Conservation (phyloP, 2,113 vertebrate species). For the Gopherus flavomarginatus region DNA sequence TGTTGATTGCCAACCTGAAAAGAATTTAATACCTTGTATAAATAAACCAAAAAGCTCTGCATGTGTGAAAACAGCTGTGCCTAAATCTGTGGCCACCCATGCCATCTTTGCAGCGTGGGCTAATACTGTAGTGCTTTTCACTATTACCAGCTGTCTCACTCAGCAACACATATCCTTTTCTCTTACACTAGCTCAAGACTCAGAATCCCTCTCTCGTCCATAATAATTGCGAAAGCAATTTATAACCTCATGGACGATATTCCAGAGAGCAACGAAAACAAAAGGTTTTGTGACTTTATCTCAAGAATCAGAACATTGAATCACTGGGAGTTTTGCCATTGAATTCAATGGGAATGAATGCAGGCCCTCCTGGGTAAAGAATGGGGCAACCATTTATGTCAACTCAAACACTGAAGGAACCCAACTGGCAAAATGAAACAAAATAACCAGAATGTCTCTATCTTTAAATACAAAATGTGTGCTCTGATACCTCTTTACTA, state of each 20-base stretch:
- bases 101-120: not conserved
- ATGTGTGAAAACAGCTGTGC: fast-evolving
- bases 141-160: not conserved
- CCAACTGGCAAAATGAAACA: not conserved
- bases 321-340: not conserved
- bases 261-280: not conserved
- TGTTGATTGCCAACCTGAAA: fast-evolving
- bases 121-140: not conserved
- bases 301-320: not conserved
- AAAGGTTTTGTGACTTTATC: slow-evolving; percentile 36
- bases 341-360: not conserved
- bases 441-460: slow-evolving; percentile 43
- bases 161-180: not conserved
- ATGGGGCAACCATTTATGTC: slow-evolving; percentile 8
- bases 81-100: fast-evolving
- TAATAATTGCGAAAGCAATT: not conserved
- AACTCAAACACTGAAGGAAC: not conserved
- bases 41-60: not conserved
- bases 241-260: not conserved
- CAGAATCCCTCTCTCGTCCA: not conserved
- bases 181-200: not conserved
- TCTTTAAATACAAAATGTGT: not conserved
- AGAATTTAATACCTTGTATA: not conserved
- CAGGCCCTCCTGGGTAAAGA: not conserved
- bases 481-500: not conserved